A percentile compares a stretch with the other conserved stretches of the same genome.
Conservation (phyloP, 2,797 vertebrate genomes). For the Sorex maritimensis region DNA sequence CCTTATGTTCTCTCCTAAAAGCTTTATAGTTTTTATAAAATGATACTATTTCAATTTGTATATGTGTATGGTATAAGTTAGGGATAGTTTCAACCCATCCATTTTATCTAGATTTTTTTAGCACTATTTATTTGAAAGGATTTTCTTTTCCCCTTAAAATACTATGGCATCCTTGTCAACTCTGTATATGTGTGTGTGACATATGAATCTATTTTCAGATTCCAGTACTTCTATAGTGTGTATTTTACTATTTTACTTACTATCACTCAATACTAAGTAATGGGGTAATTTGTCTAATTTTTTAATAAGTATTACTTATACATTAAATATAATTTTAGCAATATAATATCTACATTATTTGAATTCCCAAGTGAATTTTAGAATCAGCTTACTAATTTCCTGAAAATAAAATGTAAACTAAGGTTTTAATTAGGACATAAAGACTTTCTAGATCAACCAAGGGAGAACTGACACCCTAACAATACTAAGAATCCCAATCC, state of each 20-base stretch:
- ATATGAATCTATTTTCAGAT: background rate
- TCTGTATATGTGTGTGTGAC: no score
- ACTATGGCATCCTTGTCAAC: background rate
- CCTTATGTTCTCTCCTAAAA: conserved; percentile 8
- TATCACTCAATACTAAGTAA: background rate
- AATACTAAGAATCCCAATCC: background rate
- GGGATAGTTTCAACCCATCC: background rate
- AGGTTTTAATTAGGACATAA: conserved; percentile 18
- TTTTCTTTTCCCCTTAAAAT: background rate
- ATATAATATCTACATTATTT: background rate
- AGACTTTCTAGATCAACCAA: background rate
- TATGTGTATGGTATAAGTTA: background rate
- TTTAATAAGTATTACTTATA: background rate
- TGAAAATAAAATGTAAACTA: background rate
- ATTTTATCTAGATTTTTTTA: no score
- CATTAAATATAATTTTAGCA: no score
- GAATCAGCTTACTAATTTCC: conserved; percentile 2
- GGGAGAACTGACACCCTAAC: background rate
- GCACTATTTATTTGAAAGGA: background rate
- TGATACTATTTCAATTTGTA: background rate
- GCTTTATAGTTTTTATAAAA: background rate
- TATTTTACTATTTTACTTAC: background rate
- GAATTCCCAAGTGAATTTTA: conserved; percentile 41
- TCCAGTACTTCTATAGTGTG: background rate
- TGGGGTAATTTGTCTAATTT: background rate